Evolutionary conservation across 2,113 vertebrate species (phyloP), one percentile per base, ranked within the genome.

Genomic region (Eurypyga helias): DNA sequence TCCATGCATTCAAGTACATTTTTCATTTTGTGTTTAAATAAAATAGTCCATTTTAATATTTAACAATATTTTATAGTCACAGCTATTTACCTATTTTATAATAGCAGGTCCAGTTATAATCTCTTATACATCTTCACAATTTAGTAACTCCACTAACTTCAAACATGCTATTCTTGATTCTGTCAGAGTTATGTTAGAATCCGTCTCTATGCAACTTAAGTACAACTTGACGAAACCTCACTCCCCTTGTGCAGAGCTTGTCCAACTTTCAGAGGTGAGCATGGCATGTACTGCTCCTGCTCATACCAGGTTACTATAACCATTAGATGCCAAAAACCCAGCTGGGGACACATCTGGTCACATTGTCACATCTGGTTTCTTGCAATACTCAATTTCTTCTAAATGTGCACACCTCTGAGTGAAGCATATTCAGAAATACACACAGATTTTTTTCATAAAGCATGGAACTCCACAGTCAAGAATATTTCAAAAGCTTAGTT

Each of bases 401-500:
- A 83, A 80, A 80, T 9, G 17, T n/a, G 48, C 55, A 75, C 65
- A 93, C 48, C 72, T 91, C 86, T 3, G 51, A 91, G 77, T 10
- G 43, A 86, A 93, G 36, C 33, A 92, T 54, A 95, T 71, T 64
- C 13, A 91, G 86, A 93, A 87, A 85, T 7, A 92, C 41, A 79
- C 33, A 33, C 17, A 13, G 10, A 34, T 82, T 83, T 92, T 84
- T 62, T 93, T 81, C 86, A 95, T 94, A 83, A 95, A 97, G 54
- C 72, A 92, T 20, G 14, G 73, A 91, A 91, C 45, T 93, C 48
- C 86, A 90, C 79, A 97, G 95, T 84, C 75, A 96, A 91, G 78
- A 81, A 72, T 78, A 96, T 89, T 96, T 96, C 85, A 96, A 93
- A 97, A 92, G 60, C 64, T 96, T 93, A 84, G 91, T 93, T 93